Evolutionary conservation across 2,797 vertebrate genomes (phyloP).

Genomic region (Astyanax mexicanus): DNA sequence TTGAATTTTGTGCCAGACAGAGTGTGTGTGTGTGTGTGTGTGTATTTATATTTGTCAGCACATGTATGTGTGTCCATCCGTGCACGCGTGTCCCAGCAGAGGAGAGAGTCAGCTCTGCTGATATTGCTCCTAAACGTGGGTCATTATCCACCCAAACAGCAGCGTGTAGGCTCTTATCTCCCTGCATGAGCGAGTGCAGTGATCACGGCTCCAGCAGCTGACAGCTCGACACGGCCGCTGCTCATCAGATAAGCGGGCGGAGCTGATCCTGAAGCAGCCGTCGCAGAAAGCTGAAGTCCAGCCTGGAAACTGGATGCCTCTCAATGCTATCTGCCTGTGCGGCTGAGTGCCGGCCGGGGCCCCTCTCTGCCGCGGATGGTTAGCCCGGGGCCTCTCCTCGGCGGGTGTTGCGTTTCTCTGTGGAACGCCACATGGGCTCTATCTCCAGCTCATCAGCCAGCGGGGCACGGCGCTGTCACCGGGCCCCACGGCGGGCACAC

Average conservation of each 20-base stretch:
- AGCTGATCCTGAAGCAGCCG: conserved; percentile 72
- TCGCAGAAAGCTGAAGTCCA: conserved; percentile 64
- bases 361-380: conserved; percentile 29
- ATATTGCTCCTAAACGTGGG: conserved; percentile 78
- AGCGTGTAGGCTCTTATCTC: conserved; percentile 62
- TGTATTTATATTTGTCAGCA: conserved; percentile 20
- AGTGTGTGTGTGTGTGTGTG: conserved; percentile 15
- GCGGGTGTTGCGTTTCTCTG: conserved; percentile 36
- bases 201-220: conserved; percentile 49
- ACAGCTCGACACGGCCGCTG: conserved; percentile 74
- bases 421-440: conserved; percentile 53
- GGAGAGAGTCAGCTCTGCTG: conserved; percentile 77
- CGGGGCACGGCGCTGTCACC: conserved; percentile 64
- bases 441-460: conserved; percentile 59
- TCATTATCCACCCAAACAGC: conserved; percentile 79
- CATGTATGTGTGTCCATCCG: not conserved
- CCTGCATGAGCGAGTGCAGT: conserved; percentile 42
- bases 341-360: conserved; percentile 20
- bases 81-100: conserved; percentile 39
- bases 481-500: conserved; percentile 62
- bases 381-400: conserved; percentile 35
- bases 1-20: not conserved
- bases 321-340: conserved; percentile 68
- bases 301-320: conserved; percentile 71
- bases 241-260: conserved; percentile 74